Evolutionary conservation across 2,797 vertebrate genomes (phyloP), one percentile per base, ranked within the genome.

Genomic region (Syngnathus acus): DNA sequence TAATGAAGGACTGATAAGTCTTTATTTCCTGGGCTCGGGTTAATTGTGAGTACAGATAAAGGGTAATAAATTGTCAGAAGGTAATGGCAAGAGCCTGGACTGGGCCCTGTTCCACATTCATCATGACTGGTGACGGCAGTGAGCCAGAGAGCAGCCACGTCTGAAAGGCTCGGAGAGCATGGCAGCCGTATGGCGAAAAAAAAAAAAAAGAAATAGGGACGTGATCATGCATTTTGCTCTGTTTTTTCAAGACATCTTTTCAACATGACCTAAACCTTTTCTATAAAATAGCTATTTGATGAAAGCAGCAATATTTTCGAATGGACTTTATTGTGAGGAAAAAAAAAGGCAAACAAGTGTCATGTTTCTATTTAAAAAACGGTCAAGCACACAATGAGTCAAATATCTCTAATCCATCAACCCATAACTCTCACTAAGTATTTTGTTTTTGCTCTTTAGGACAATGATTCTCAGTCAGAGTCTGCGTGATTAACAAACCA

Each of bases 31-130:
- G 80, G 79, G 84, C 85, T 81, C 79, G 88, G 90, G 92, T 92
- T 93, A 93, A 93, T 93, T 91, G 90, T 86, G 87, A 82, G 82
- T 81, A 82, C 84, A 90, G 91, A 92, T 92, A 92, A 92, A 90
- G 84, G 81, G 86, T 89, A 90, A 92, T 92, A 92, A 91, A 92
- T 93, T 89, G 87, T 88, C 85, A 79, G 53, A 42, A 86, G 83
- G 86, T 87, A 92, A 90, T 90, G 87, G 86, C 82, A 82, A 82
- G 78, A 86, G 85, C 81, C 74, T 58, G 80, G 76, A 77, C 84
- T 67, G 67, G 71, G 87, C 77, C 82, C 80, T 84, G 85, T 81
- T 86, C 78, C 87, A 86, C 90, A 90, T 92, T 90, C 85, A 91
- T 92, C 91, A 88, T 77, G 79, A 77, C 76, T 63, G 76, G 68